Base-by-base conservation (phyloP, 1,140 invertebrate species). In the Drosophila persimilis region DNA sequence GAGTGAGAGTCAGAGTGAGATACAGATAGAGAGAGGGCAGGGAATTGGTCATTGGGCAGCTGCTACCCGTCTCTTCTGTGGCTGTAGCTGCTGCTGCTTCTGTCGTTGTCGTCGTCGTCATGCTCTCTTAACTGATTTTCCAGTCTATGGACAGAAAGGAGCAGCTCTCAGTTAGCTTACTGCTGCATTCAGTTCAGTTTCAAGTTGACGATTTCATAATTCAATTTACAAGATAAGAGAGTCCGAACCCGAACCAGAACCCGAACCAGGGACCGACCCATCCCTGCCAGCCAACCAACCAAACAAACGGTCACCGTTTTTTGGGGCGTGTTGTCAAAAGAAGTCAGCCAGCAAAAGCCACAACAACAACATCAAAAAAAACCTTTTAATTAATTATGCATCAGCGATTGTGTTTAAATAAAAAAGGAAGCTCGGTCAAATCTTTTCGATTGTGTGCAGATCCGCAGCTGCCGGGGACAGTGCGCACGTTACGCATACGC, bases 181-280 rank as follows among this genome's bases (percentile, higher is more conserved):
- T 50, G 56, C 67, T 74, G 73, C 71, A 81, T 83, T 86, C 81
- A 81, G 83, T 81, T 86, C 63, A 80, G 78, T 79, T 88, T 86
- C 83, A 88, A 88, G 83, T 86, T 86, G 83, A 86, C 83, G 83
- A 86, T 86, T 86, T 88, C 83, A 86, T 86, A 86, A 86, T 86
- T 86, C 84, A 86, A 86, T 86, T 86, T 86, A 86, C 83, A 86
- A 86, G 83, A 86, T 86, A 86, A 86, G 78, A 86, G 78, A 54
- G 61, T 73, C 78, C 57, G 46, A 43, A 47, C 59, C 48, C 73
- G 47, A 64, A 64, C 41, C 17, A 6, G 26, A 29, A 64, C 41
- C 17, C 26, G 26, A 29, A 6, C 29, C 29, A 26, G 24, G 4
- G 24, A 26, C 4, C 24, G 24, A 26, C 24, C 29, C 31, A 31